Evolutionary conservation across 2,113 vertebrate species (phyloP).

Genomic region (Istiophorus platypterus): DNA sequence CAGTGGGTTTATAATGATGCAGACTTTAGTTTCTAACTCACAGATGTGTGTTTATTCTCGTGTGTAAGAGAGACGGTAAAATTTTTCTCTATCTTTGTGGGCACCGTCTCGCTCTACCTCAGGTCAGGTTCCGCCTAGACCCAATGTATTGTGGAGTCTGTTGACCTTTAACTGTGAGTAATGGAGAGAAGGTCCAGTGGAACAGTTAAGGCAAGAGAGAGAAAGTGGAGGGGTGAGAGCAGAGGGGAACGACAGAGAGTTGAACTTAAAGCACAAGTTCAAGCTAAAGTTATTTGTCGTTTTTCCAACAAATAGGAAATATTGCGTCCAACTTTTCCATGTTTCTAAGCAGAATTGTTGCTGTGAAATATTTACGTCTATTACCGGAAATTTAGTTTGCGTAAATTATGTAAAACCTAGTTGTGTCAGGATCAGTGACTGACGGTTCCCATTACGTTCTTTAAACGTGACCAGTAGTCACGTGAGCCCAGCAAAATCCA

Average conservation of each 20-base stretch:
- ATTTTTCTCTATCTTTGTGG: background rate
- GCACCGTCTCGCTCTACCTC: background rate
- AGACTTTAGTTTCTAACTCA: too few relatives aligned
- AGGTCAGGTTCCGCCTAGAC: constrained; percentile 16
- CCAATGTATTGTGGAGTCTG: constrained; percentile 1
- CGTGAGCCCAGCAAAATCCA: too few relatives aligned
- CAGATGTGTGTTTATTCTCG: background rate
- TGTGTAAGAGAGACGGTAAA: background rate
- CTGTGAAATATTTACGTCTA: background rate
- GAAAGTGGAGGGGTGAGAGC: background rate
- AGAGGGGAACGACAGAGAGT: background rate
- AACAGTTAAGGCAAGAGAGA: background rate
- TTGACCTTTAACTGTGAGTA: constrained; percentile 28
- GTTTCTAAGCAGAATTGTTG: background rate
- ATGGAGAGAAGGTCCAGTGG: background rate
- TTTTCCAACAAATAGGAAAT: too few relatives aligned
- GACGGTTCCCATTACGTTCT: too few relatives aligned
- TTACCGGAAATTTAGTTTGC: background rate
- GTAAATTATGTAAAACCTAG: too few relatives aligned
- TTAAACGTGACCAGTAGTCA: too few relatives aligned
- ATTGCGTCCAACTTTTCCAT: background rate
- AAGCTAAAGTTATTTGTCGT: too few relatives aligned
- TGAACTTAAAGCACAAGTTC: background rate
- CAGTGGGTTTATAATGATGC: background rate
- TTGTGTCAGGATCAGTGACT: too few relatives aligned